Conservation (phyloP, 2,888 invertebrate genomes). For the Aphrophora alni region DNA sequence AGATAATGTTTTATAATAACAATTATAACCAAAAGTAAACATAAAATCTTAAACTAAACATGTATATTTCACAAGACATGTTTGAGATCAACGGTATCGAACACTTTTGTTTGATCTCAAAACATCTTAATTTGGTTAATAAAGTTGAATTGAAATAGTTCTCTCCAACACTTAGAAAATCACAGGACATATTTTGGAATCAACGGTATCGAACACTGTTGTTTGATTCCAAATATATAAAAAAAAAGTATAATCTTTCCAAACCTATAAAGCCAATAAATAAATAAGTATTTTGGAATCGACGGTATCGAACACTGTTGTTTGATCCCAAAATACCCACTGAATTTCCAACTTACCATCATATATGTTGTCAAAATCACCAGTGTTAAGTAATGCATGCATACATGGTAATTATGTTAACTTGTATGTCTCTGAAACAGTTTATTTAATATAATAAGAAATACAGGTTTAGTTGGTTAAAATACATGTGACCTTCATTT, state of each 20-base stretch:
- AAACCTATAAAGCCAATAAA: background rate
- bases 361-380: background rate
- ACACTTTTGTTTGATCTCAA: background rate
- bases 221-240: background rate
- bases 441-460: background rate
- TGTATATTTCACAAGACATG: background rate
- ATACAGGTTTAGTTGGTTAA: background rate
- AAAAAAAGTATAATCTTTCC: background rate
- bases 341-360: background rate
- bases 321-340: background rate
- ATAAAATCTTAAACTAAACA: background rate
- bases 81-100: background rate
- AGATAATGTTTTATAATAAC: too few species aligned
- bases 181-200: background rate
- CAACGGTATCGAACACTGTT: background rate
- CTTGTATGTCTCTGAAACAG: background rate
- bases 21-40: too few species aligned
- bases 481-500: background rate
- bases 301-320: constrained; percentile 2
- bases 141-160: too few species aligned
- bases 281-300: background rate
- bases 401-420: background rate
- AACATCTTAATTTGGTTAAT: too few species aligned
- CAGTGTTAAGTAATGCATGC: background rate
- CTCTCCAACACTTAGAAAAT: background rate